Conservation (phyloP, 2,113 vertebrate genomes). For the Hydrolagus affinis region DNA sequence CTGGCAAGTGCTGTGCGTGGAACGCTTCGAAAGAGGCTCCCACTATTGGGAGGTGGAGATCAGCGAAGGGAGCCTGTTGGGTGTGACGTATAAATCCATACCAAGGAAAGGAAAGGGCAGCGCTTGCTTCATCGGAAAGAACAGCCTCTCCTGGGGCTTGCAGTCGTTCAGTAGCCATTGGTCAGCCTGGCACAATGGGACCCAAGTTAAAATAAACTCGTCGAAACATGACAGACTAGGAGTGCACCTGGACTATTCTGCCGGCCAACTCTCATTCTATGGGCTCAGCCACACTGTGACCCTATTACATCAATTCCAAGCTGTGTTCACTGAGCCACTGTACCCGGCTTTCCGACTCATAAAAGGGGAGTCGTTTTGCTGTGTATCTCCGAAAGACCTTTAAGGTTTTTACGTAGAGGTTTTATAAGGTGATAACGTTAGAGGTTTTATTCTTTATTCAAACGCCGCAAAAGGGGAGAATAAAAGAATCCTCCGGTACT, state of each 20-base stretch:
- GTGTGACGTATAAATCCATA: constrained; percentile 4
- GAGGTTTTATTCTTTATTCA: no score
- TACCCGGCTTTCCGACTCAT: constrained; percentile 13
- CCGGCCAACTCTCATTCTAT: constrained; percentile 11
- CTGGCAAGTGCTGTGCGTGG: constrained; percentile 19
- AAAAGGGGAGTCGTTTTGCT: not conserved
- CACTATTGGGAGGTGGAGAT: constrained; percentile 17
- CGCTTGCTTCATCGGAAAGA: constrained; percentile 9
- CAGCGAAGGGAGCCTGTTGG: not conserved
- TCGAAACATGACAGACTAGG: constrained; percentile 11
- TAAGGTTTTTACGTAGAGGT: no score
- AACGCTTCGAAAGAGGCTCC: not conserved
- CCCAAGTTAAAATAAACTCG: not conserved
- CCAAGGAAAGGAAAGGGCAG: not conserved
- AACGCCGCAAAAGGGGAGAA: no score
- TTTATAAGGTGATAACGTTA: no score
- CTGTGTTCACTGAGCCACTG: constrained; percentile 9
- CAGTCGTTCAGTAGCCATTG: constrained; percentile 1
- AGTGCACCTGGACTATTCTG: constrained; percentile 14
- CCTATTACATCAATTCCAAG: constrained; percentile 1
- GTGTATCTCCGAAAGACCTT: not conserved
- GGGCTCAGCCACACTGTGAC: not conserved
- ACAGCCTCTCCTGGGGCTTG: constrained; percentile 7
- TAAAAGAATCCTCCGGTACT: no score
- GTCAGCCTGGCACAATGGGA: not conserved